Conservation (phyloP, 2,113 vertebrate species). For the Galbula dea region DNA sequence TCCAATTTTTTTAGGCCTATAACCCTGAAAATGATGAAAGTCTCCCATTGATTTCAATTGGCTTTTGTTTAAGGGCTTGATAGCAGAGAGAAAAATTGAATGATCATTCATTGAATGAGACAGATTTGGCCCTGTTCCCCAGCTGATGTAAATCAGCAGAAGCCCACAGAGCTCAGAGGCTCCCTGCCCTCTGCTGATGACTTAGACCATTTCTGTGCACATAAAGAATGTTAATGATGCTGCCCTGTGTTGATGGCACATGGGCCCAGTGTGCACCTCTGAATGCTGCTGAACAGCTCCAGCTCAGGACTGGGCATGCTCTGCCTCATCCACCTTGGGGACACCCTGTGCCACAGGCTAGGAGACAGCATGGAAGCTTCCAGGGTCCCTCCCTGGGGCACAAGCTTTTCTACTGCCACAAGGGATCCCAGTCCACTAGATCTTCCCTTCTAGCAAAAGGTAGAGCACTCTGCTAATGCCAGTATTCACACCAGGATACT, state of each 20-base stretch:
- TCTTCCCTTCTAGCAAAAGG: neutral
- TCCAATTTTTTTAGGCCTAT: conserved; percentile 46
- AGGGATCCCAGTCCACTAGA: neutral
- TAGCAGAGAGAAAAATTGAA: conserved; percentile 51
- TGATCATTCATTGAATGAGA: conserved; percentile 36
- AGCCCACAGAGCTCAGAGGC: neutral
- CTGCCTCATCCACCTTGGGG: neutral
- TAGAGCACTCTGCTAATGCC: neutral
- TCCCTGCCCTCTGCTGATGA: conserved; percentile 11
- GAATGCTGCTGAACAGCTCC: neutral
- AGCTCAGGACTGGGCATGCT: neutral
- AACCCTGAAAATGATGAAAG: conserved; percentile 51
- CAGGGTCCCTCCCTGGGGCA: neutral
- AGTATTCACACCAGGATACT: neutral
- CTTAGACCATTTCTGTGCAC: neutral
- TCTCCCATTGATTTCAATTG: conserved; percentile 56
- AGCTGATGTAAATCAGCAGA: conserved; percentile 12
- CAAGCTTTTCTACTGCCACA: neutral
- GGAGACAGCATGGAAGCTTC: neutral
- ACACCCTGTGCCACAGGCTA: rapidly evolving
- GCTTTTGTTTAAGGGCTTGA: conserved; percentile 54
- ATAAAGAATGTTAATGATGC: neutral
- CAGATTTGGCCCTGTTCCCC: conserved; percentile 32
- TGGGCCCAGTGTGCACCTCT: neutral
- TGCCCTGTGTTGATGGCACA: neutral